Evolutionary conservation across 2,113 vertebrate genomes (phyloP).

Genomic region (Illadopsis cleaveri): DNA sequence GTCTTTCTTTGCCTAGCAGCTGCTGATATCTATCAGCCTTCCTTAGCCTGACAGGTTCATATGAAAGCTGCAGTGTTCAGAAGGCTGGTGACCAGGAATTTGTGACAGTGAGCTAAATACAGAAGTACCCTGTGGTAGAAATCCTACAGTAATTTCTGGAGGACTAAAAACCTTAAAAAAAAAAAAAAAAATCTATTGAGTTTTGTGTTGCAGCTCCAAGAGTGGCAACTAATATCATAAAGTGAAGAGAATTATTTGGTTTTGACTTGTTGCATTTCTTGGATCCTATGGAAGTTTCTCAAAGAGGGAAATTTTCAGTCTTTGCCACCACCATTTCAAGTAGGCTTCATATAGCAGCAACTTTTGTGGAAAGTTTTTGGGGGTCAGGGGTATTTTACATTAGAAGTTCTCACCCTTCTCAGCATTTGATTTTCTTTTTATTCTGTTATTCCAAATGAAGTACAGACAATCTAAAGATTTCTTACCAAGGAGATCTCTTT

Average conservation of each 20-base stretch:
- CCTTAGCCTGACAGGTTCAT: not conserved
- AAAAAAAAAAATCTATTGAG: not conserved
- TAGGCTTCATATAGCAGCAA: not conserved
- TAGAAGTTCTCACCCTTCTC: not conserved
- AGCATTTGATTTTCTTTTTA: not conserved
- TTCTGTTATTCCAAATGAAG: not conserved
- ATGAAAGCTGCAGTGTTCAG: not conserved
- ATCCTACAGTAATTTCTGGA: not conserved
- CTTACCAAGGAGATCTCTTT: not conserved
- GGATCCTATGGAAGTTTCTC: not conserved
- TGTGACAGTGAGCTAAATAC: not conserved
- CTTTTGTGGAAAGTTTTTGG: not conserved
- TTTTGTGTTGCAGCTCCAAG: not conserved
- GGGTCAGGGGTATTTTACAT: not conserved
- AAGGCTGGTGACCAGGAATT: not conserved
- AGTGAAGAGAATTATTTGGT: not conserved
- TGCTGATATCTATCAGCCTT: not conserved
- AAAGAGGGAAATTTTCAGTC: not conserved
- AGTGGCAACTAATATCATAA: not conserved
- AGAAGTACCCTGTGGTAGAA: not conserved
- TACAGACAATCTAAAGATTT: not conserved
- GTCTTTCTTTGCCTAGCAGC: not conserved
- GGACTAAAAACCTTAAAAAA: not conserved
- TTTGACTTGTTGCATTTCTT: not conserved
- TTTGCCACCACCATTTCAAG: not conserved